Conservation (phyloP, 2,888 invertebrate genomes). For the Hypomecis atomaria region DNA sequence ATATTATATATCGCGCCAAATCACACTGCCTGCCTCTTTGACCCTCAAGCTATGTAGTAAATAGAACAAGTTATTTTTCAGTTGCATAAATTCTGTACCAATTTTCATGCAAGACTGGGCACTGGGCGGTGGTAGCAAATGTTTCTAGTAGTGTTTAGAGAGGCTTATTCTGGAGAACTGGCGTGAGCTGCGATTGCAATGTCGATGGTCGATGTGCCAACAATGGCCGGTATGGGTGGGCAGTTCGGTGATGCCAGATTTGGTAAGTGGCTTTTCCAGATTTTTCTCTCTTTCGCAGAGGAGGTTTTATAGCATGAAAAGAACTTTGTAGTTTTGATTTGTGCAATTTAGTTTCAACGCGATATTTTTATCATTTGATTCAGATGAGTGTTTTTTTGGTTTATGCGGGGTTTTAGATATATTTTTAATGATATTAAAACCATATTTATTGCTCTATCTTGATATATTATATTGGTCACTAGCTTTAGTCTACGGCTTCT, state of each 20-base stretch:
- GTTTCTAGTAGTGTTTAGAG: constrained; percentile 49
- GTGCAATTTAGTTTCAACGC: no score
- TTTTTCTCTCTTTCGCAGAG: background rate
- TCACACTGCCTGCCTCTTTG: constrained; percentile 65
- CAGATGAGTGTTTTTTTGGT: no score
- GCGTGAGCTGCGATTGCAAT: constrained; percentile 45
- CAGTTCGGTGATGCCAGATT: background rate
- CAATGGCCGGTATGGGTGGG: constrained; percentile 33
- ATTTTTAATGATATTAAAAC: no score
- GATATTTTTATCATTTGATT: no score
- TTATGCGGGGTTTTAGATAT: no score
- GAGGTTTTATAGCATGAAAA: no score
- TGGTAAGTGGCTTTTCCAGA: constrained; percentile 8
- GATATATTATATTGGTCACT: no score
- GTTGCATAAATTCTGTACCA: constrained; percentile 80
- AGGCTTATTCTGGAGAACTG: constrained; percentile 54
- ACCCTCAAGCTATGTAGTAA: constrained; percentile 64
- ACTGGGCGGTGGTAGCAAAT: constrained; percentile 65
- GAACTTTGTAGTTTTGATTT: no score
- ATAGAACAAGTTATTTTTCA: constrained; percentile 75
- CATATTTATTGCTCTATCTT: no score
- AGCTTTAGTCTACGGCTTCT: no score
- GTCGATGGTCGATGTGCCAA: constrained; percentile 35
- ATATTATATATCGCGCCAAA: constrained; percentile 48
- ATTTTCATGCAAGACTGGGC: constrained; percentile 77